Percentiles rank a stretch among this genome's conserved stretches.
phyloP scores from a whole-genome alignment of 2,113 vertebrate species.

The Nycticorax nycticorax region DNA sequence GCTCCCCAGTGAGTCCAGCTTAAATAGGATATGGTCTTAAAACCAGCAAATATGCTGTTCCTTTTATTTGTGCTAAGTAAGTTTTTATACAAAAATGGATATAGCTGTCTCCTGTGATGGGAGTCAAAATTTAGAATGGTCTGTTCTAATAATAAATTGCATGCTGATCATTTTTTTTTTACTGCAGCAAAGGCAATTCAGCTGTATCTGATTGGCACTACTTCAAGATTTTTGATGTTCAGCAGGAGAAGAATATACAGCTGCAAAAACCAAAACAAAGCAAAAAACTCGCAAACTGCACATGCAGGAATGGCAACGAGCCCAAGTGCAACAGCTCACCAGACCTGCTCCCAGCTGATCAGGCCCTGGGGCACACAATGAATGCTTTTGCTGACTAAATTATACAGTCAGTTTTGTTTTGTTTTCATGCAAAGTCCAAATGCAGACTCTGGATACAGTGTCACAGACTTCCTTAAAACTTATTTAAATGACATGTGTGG shows the following conservation, averaged over 20 bases:
- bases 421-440: background rate
- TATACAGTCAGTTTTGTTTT: background rate
- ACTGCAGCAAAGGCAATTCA: slow-evolving; percentile 28
- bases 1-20: background rate
- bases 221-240: slow-evolving; percentile 32
- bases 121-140: slow-evolving; percentile 3
- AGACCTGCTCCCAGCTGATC: background rate
- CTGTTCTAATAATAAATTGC: slow-evolving; percentile 58
- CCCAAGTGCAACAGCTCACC: background rate
- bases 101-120: background rate
- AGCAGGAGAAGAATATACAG: slow-evolving; percentile 4
- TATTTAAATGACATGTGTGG: background rate
- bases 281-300: background rate
- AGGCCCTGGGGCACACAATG: background rate
- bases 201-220: slow-evolving; percentile 63
- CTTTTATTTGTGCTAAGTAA: slow-evolving; percentile 11
- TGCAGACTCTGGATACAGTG: background rate
- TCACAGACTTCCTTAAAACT: background rate
- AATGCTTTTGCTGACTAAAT: slow-evolving; percentile 1
- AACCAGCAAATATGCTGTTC: background rate
- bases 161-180: slow-evolving; percentile 25
- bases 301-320: slow-evolving; percentile 8
- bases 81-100: slow-evolving; percentile 22
- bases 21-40: background rate
- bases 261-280: slow-evolving; percentile 33